phyloP scores from a whole-genome alignment of 2,888 invertebrate genomes.

The Fragum sueziense region DNA sequence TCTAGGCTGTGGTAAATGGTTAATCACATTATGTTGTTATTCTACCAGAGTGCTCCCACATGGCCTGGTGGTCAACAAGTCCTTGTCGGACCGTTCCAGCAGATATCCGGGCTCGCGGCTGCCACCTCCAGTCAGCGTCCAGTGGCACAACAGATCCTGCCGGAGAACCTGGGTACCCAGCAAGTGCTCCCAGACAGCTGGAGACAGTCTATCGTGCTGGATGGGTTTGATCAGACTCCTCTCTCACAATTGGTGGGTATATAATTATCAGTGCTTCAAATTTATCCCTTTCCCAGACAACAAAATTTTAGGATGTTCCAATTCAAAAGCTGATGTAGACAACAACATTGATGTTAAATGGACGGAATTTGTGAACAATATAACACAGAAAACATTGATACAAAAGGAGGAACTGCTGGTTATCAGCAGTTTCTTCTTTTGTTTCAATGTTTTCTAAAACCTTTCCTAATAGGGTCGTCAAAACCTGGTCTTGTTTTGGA shows the following conservation, averaged over 20 bases:
- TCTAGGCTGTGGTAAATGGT: no score
- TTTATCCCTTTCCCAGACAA: neutral
- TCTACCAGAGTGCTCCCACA: conserved; percentile 86
- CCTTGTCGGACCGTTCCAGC: conserved; percentile 90
- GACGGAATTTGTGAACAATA: no score
- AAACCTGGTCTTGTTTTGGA: no score
- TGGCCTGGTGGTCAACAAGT: conserved; percentile 90
- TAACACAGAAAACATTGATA: neutral
- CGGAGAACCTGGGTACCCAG: conserved; percentile 75
- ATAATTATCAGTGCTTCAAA: neutral
- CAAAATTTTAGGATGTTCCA: neutral
- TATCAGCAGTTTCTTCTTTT: no score
- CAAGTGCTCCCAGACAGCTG: conserved; percentile 84
- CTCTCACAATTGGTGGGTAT: conserved; percentile 73
- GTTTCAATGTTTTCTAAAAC: no score
- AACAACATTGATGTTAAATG: no score
- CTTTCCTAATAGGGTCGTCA: no score
- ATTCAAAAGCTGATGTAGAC: no score
- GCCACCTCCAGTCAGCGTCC: conserved; percentile 73
- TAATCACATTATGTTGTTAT: no score
- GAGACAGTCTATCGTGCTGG: conserved; percentile 89
- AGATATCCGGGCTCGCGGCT: conserved; percentile 84
- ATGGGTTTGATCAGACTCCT: conserved; percentile 72
- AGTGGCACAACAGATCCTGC: conserved; percentile 77
- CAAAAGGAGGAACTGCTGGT: conserved; percentile 6